phyloP scores from a whole-genome alignment of 1,140 invertebrate species.

The Arctopsyche grandis region DNA sequence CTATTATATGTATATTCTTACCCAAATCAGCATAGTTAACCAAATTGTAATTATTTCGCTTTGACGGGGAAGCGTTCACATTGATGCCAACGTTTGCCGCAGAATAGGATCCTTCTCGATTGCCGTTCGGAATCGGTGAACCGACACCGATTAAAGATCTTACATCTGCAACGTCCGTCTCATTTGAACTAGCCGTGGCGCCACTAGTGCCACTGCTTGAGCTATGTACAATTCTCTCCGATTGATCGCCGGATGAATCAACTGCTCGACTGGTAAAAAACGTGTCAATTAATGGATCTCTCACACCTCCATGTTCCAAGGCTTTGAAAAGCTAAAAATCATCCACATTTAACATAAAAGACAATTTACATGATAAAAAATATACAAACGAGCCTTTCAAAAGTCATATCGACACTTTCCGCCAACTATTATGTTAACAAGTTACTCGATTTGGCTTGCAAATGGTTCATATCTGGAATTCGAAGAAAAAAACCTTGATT shows the following conservation, averaged over 20 bases:
- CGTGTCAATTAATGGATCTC: neutral
- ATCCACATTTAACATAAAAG: neutral
- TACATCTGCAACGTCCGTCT: neutral
- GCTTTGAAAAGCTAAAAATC: conserved; percentile 36
- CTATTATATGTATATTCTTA: conserved; percentile 16
- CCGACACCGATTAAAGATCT: neutral
- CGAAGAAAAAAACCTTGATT: conserved; percentile 41
- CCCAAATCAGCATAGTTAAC: conserved; percentile 52
- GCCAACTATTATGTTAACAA: too few relatives aligned
- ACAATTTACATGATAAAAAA: too few relatives aligned
- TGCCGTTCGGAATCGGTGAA: conserved; percentile 48
- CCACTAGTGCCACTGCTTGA: neutral
- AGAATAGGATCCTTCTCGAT: conserved; percentile 44
- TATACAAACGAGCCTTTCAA: too few relatives aligned
- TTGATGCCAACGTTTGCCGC: conserved; percentile 47
- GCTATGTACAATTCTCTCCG: neutral
- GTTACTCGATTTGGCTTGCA: neutral
- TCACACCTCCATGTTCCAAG: neutral
- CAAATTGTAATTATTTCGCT: conserved; percentile 53
- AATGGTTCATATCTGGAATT: neutral
- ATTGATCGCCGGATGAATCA: conserved; percentile 5
- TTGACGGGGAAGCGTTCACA: conserved; percentile 53
- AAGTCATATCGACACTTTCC: too few relatives aligned
- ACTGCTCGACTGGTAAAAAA: conserved; percentile 18
- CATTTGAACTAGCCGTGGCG: neutral